These are phyloP conservation scores for Epinotia demarniana DNA, from an alignment of 2,888 invertebrate species.

Conservation along the genomic window DNA sequence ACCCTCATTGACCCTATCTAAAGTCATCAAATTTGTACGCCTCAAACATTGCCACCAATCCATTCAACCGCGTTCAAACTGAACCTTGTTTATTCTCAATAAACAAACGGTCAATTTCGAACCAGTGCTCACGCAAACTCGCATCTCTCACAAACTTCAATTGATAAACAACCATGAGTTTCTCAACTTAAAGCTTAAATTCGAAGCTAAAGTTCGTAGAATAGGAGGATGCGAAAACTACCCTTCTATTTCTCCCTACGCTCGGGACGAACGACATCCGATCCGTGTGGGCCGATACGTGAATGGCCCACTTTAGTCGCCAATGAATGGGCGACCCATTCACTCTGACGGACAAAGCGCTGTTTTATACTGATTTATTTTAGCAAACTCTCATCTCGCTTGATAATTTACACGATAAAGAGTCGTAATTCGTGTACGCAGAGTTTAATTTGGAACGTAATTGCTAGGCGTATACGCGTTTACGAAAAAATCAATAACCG, in stretches of 20 bases:
- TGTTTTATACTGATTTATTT: slow-evolving; percentile 47
- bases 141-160: background rate
- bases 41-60: slow-evolving; percentile 35
- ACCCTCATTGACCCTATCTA: slow-evolving; percentile 6
- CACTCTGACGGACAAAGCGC: slow-evolving; percentile 50
- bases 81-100: slow-evolving; percentile 40
- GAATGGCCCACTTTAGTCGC: slow-evolving; percentile 61
- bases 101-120: slow-evolving; percentile 35
- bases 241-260: slow-evolving; percentile 32
- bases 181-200: background rate
- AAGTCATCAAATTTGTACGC: slow-evolving; percentile 25
- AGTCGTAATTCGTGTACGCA: background rate
- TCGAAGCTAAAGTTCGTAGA: background rate
- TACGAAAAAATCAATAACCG: background rate
- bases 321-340: slow-evolving; percentile 64
- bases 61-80: slow-evolving; percentile 21
- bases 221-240: slow-evolving; percentile 12
- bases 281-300: slow-evolving; percentile 60
- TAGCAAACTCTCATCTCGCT: slow-evolving; percentile 25
- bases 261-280: slow-evolving; percentile 52
- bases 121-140: background rate
- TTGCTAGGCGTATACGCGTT: background rate
- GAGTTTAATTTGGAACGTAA: background rate
- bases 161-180: background rate
- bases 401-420: background rate